A percentile compares a stretch with the other conserved stretches of the same genome.
Evolutionary conservation across 2,797 vertebrate genomes (phyloP).

Genomic region (Percopsis omiscomaycus): DNA sequence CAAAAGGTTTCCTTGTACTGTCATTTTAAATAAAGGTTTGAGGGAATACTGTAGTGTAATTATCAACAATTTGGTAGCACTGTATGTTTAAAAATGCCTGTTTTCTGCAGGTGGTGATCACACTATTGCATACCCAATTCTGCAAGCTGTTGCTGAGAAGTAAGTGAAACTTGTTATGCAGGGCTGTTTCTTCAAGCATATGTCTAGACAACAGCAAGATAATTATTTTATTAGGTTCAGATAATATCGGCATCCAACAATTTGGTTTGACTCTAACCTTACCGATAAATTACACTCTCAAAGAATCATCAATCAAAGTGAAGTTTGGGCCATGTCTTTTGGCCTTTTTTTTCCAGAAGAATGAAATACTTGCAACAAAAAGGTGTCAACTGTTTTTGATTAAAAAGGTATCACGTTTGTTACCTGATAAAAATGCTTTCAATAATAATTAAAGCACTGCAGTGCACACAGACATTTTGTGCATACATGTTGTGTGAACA

Average conservation of each 20-base stretch:
- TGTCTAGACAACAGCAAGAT: no score
- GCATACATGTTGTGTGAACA: neutral
- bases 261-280: neutral
- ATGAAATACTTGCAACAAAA: neutral
- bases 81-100: conserved; percentile 14
- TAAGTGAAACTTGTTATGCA: conserved; percentile 62
- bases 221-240: neutral
- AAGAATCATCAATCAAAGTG: no score
- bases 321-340: no score
- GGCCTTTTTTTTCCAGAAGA: neutral
- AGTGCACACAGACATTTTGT: neutral
- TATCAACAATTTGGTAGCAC: neutral
- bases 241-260: neutral
- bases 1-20: neutral
- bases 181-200: no score
- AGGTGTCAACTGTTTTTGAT: no score
- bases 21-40: neutral
- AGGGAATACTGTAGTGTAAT: neutral
- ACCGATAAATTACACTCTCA: no score
- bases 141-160: conserved; percentile 88
- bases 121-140: conserved; percentile 91
- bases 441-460: no score
- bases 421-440: no score
- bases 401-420: no score
- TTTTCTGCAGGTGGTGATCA: conserved; percentile 88